These are phyloP conservation scores for Porites evermanni DNA, from an alignment of 92 coral and sea anemone genomes.

Conservation along the genomic window DNA sequence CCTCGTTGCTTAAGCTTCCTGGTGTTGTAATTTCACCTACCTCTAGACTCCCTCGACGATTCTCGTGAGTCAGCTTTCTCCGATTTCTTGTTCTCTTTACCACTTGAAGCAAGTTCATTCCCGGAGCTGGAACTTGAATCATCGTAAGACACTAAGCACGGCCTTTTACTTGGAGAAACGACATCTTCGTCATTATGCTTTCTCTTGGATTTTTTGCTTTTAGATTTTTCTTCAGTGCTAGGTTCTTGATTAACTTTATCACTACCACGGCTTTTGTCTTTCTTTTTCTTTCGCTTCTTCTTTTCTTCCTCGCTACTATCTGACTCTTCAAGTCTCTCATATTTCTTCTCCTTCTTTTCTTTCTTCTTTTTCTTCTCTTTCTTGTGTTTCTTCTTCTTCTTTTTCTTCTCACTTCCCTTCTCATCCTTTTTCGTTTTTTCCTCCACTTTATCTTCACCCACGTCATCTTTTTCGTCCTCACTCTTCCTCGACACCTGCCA, in stretches of 20 bases:
- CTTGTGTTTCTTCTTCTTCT: constrained; percentile 54
- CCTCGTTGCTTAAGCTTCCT: too few species aligned
- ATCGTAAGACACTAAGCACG: constrained; percentile 68
- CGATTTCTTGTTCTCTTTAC: constrained; percentile 12
- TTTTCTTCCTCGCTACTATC: constrained; percentile 34
- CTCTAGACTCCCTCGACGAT: constrained; percentile 8
- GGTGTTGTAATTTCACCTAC: neutral
- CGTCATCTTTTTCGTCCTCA: constrained; percentile 33
- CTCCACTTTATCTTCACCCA: constrained; percentile 20
- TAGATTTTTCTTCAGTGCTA: constrained; percentile 44
- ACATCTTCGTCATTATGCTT: constrained; percentile 34
- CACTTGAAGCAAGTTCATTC: constrained; percentile 17
- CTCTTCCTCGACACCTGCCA: constrained; percentile 84
- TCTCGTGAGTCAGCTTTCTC: neutral
- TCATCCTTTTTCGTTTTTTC: constrained; percentile 6
- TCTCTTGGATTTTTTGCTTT: constrained; percentile 56
- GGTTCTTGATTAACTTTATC: constrained; percentile 46
- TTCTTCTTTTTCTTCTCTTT: constrained; percentile 73
- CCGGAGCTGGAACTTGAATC: constrained; percentile 61
- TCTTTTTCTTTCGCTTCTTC: constrained; percentile 41
- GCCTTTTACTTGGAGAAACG: constrained; percentile 27
- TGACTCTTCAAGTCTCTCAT: constrained; percentile 42
- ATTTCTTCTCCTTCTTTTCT: constrained; percentile 53
- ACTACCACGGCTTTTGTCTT: constrained; percentile 47
- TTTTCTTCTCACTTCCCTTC: constrained; percentile 47